Evolutionary conservation across 1,140 invertebrate genomes (phyloP).

Genomic region (Bombyx mori): ASM3026992v2 NC_085119.1:7884001-7884500

Average conservation of each 20-base stretch:
- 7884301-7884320: constrained; percentile 48
- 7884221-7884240: constrained; percentile 71
- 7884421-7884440: no score
- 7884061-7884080: constrained; percentile 71
- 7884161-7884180: constrained; percentile 63
- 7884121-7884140: constrained; percentile 69
- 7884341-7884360: constrained; percentile 17
- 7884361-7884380: no score
- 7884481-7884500: no score
- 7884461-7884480: no score
- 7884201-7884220: constrained; percentile 71
- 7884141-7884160: constrained; percentile 66
- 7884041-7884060: constrained; percentile 70
- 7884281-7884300: constrained; percentile 65
- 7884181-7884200: constrained; percentile 67
- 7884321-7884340: constrained; percentile 29
- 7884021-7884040: constrained; percentile 52
- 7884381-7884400: no score
- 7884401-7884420: no score
- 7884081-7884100: constrained; percentile 70
- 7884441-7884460: no score
- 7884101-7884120: constrained; percentile 61
- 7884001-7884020: constrained; percentile 42
- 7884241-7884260: constrained; percentile 64
- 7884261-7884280: constrained; percentile 69